Evolutionary conservation across 2,113 vertebrate species (phyloP), one percentile per base, ranked within the genome.

Genomic region (Nannobrachium achirus): DNA sequence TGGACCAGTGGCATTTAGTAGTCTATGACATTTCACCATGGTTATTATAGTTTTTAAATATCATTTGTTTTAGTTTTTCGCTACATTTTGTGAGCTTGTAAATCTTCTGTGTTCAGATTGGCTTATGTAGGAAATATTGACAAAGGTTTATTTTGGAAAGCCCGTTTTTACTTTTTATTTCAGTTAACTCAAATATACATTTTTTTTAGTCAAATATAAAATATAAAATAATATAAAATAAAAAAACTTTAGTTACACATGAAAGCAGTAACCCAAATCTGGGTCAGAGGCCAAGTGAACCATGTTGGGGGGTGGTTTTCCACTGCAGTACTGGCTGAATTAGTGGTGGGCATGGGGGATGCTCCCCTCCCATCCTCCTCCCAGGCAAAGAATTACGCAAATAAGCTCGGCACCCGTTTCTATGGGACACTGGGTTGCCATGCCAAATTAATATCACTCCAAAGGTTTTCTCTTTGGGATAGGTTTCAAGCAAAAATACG

Each of bases 371-470:
- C 58, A 81, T 42, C 58, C 4, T 65, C 59, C n/a, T n/a, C 25
- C 25, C 44, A 20, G 51, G 57, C 74, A n/a, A 63, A 79, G 73
- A 75, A 69, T 7, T 19, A 82, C 81, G 66, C 50, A 87, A 86
- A 87, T 86, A 49, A 10, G 4, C 55, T 69, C 73, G 69, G 64
- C 76, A 73, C 50, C 59, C 50, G 42, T 69, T 69, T 69, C 67
- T 4, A 13, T 1, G 25, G 64, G 68, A 75, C 15, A 20, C 13
- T 44, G 1, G 10, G 33, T 58, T 71, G 79, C 63, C n/a, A 39
- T 4, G 44, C 7, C 63, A 73, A 80, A 86, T 80, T 76, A 86
- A 82, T 71, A 71, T 42, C 52, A 40, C 42, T 73, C 69, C 41
- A 72, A 72, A 72, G 4, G 38, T 39, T 70, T 73, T 11, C 69